Percentiles rank a stretch among this genome's conserved stretches.
Conservation (phyloP, 2,797 vertebrate genomes). For the Chelon labrosus region DNA sequence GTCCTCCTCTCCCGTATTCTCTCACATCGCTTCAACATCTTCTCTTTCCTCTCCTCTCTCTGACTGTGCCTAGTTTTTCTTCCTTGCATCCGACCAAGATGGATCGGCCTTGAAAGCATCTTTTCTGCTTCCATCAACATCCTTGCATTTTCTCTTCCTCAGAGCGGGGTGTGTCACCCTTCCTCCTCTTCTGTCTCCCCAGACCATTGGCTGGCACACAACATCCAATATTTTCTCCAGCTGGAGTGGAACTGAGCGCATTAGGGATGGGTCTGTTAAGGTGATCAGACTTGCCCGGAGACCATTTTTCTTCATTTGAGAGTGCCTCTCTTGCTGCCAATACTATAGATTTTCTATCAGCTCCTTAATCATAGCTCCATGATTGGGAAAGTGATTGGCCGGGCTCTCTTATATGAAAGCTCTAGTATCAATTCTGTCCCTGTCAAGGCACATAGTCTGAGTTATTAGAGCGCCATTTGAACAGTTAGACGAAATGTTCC, state of each 20-base stretch:
- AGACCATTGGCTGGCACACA: slow-evolving; percentile 60
- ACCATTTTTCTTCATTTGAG: slow-evolving; percentile 82
- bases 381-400: slow-evolving; percentile 71
- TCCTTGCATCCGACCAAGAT: slow-evolving; percentile 60
- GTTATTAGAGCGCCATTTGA: slow-evolving; percentile 67
- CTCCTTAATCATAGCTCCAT: slow-evolving; percentile 70
- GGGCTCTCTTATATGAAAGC: slow-evolving; percentile 65
- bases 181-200: slow-evolving; percentile 16
- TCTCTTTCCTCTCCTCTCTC: slow-evolving; percentile 78
- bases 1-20: slow-evolving; percentile 24
- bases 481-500: slow-evolving; percentile 47
- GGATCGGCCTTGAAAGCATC: slow-evolving; percentile 70
- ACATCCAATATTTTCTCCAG: slow-evolving; percentile 75
- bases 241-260: slow-evolving; percentile 75
- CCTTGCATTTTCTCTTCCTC: slow-evolving; percentile 51
- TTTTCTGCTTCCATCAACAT: slow-evolving; percentile 69
- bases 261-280: slow-evolving; percentile 80
- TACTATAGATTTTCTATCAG: slow-evolving; percentile 82
- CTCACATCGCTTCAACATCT: slow-evolving; percentile 21
- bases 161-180: slow-evolving; percentile 57
- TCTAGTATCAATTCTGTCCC: slow-evolving; percentile 61
- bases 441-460: slow-evolving; percentile 47
- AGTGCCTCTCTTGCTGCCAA: slow-evolving; percentile 71
- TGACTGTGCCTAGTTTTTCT: slow-evolving; percentile 62
- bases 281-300: slow-evolving; percentile 75